These are phyloP conservation scores for Terebella lapidaria DNA, from an alignment of 2,888 invertebrate species.

Conservation along the genomic window DNA sequence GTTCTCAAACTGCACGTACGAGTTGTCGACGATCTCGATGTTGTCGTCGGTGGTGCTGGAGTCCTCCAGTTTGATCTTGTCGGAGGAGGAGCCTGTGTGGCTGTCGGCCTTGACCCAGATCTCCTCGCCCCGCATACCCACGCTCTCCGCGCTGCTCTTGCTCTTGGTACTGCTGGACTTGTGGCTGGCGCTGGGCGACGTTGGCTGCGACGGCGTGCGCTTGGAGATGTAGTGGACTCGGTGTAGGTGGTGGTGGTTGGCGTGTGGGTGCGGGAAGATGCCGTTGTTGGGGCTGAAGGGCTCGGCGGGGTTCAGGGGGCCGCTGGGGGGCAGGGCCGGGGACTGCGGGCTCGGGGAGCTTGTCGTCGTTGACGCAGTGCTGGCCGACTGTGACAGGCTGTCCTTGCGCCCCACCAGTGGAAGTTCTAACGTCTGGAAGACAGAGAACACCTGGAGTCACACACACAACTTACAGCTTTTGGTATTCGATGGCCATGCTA, in stretches of 20 bases:
- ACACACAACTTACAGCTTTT: no score
- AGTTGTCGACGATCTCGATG: slow-evolving; percentile 18
- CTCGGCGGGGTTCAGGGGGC: neutral
- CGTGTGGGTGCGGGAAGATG: neutral
- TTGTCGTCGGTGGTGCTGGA: slow-evolving; percentile 15
- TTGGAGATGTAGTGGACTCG: slow-evolving; percentile 59
- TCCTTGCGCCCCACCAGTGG: slow-evolving; percentile 70
- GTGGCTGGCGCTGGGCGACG: slow-evolving; percentile 5
- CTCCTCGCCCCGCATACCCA: slow-evolving; percentile 2
- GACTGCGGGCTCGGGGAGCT: slow-evolving; percentile 39
- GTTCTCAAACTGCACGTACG: slow-evolving; percentile 70
- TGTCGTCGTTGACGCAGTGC: slow-evolving; percentile 52
- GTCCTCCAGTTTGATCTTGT: slow-evolving; percentile 14
- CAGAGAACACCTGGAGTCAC: no score
- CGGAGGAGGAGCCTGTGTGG: neutral
- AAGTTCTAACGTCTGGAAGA: slow-evolving; percentile 75
- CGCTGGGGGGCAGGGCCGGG: slow-evolving; percentile 14
- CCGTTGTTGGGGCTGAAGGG: neutral
- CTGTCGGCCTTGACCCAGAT: slow-evolving; percentile 17
- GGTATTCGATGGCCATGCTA: no score
- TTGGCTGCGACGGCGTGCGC: neutral
- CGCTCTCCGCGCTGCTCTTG: neutral
- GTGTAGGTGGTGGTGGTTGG: slow-evolving; percentile 49
- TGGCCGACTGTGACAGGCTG: slow-evolving; percentile 43
- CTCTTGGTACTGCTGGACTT: slow-evolving; percentile 6